phyloP scores from a whole-genome alignment of 2,113 vertebrate species.

The Chaetura pelagica region DNA sequence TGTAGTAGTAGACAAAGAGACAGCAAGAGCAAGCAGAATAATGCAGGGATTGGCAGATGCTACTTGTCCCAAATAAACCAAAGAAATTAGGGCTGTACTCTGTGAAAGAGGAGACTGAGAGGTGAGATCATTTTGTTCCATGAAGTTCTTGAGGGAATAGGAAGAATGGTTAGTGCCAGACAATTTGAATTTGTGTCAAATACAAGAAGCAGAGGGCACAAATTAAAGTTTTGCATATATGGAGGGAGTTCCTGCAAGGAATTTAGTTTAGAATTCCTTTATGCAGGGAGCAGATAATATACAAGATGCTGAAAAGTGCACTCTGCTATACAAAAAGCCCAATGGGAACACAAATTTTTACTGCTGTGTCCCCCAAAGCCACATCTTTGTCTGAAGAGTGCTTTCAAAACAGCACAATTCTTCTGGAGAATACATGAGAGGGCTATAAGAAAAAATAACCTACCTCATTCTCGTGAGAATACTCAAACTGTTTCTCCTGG shows the following conservation, averaged over 20 bases:
- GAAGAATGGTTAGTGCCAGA: background rate
- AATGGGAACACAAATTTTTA: slow-evolving; percentile 18
- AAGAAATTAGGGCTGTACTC: slow-evolving; percentile 9
- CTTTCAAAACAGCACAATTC: slow-evolving; percentile 33
- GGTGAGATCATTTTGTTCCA: background rate
- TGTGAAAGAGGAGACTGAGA: background rate
- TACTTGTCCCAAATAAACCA: background rate
- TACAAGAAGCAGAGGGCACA: background rate
- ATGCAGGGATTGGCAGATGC: background rate
- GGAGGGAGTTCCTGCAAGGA: slow-evolving; percentile 1
- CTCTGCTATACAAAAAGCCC: slow-evolving; percentile 5
- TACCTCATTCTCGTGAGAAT: background rate
- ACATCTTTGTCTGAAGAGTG: background rate
- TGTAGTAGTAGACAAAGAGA: background rate
- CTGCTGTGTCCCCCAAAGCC: slow-evolving; percentile 9
- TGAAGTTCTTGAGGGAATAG: background rate
- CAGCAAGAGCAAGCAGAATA: background rate
- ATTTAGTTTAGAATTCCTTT: slow-evolving; percentile 21
- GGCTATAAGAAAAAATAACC: slow-evolving; percentile 52
- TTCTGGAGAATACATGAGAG: slow-evolving; percentile 22
- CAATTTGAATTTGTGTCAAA: slow-evolving; percentile 48
- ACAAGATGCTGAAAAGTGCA: slow-evolving; percentile 35
- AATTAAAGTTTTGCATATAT: slow-evolving; percentile 42
- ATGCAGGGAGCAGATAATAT: slow-evolving; percentile 13
- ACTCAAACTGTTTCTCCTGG: slow-evolving; percentile 26